Percentiles rank a stretch among this genome's conserved stretches.
phyloP scores from a whole-genome alignment of 2,797 vertebrate species.

The Muraenolepis orangiensis region DNA sequence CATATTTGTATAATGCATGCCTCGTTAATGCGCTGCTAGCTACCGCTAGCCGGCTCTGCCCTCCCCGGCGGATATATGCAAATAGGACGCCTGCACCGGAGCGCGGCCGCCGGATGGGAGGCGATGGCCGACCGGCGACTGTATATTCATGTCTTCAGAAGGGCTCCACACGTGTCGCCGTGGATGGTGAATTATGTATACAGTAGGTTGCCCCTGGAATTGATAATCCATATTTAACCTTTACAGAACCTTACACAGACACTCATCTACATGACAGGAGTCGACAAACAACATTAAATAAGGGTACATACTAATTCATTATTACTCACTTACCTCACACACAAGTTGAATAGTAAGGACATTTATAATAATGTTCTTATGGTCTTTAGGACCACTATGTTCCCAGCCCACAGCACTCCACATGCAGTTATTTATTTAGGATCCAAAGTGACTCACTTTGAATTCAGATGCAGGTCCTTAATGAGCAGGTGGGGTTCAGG shows the following conservation, averaged over 20 bases:
- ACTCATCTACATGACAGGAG: neutral
- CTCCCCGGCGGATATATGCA: neutral
- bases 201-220: neutral
- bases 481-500: neutral
- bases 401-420: neutral
- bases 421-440: neutral
- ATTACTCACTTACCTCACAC: neutral
- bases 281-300: neutral
- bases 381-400: neutral
- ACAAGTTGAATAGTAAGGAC: neutral
- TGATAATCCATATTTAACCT: neutral
- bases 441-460: neutral
- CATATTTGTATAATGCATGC: neutral
- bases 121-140: neutral
- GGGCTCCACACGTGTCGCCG: neutral
- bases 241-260: neutral
- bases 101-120: neutral
- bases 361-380: neutral
- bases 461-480: neutral
- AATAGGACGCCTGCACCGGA: neutral
- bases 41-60: neutral
- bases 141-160: neutral
- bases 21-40: neutral
- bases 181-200: neutral
- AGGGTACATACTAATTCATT: neutral